Evolutionary conservation across 2,888 invertebrate genomes (phyloP), one percentile per base, ranked within the genome.

Genomic region (Macrophya alboannulata): DNA sequence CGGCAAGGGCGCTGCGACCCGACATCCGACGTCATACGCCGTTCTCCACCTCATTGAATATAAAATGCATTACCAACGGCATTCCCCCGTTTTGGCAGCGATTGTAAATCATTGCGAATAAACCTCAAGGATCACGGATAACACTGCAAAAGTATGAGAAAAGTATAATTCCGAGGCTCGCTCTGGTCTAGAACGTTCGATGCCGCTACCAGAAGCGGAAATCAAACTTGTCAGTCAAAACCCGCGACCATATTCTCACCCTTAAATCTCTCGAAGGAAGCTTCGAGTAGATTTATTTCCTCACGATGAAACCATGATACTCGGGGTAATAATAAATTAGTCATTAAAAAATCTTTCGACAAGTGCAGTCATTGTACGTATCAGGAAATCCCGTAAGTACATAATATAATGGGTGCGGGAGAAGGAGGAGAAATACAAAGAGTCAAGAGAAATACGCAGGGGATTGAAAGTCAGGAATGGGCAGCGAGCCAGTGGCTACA

Each of bases 401-500:
- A 12, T 48, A 48, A 1, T 31, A 12, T 48, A 48, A 48, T 48
- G 48, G 9, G 48, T 48, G 31, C 31, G 31, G 31, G 31, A 31
- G 31, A 31, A 31, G 31, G 31, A 31, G 68, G 68, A 68, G 37
- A 6, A 68, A 68, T 37, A 17, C 68, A 31, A 31, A 68, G 37
- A 37, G 68, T 37, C 17, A 31, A 1, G 15, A 17, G 37, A 68
- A 68, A 68, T 68, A 37, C 37, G 37, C 31, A 48, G 25, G 31
- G 68, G 43, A 74, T 97, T 96, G 98, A 92, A 98, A 96, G 93
- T 97, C 51, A 55, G 37, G 37, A 40, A 21, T 95, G 90, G 97
- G 97, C 94, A 98, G 98, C 87, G 98, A 97, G 94, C 97, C 97
- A 94, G 98, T 98, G 88, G 98, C 95, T 87, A 98, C 98, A 92